Evolutionary conservation across 2,113 vertebrate species (phyloP).

Genomic region (Dicrurus megarhynchus): DNA sequence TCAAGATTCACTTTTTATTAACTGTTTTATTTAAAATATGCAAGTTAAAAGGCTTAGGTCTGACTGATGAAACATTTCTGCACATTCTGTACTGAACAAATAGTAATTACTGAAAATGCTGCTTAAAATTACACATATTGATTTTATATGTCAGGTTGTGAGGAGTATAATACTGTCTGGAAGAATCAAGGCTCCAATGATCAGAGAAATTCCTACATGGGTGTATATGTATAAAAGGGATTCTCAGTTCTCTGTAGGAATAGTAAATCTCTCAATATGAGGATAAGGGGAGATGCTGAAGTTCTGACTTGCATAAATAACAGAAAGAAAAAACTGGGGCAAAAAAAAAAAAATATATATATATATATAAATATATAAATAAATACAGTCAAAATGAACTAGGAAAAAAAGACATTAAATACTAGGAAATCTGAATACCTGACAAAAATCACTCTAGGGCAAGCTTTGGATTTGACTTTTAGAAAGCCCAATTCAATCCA

Average conservation of each 20-base stretch:
- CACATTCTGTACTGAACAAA: not conserved
- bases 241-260: not conserved
- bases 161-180: not conserved
- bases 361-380: not conserved
- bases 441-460: not conserved
- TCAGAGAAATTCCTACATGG: not conserved
- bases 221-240: not conserved
- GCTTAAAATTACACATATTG: not conserved
- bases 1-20: not conserved
- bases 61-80: not conserved
- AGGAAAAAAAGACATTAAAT: not conserved
- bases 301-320: not conserved
- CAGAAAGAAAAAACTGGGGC: not conserved
- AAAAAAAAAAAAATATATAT: not conserved
- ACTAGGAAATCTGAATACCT: not conserved
- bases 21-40: not conserved
- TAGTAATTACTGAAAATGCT: not conserved
- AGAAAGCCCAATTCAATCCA: not conserved
- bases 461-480: not conserved
- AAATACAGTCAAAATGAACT: not conserved
- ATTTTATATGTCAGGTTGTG: not conserved
- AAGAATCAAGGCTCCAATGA: constrained; percentile 1
- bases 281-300: not conserved
- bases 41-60: not conserved
- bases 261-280: not conserved